These are phyloP conservation scores for Pyrocephalus nanus DNA, from an alignment of 2,797 vertebrate species.

Conservation along the genomic window DNA sequence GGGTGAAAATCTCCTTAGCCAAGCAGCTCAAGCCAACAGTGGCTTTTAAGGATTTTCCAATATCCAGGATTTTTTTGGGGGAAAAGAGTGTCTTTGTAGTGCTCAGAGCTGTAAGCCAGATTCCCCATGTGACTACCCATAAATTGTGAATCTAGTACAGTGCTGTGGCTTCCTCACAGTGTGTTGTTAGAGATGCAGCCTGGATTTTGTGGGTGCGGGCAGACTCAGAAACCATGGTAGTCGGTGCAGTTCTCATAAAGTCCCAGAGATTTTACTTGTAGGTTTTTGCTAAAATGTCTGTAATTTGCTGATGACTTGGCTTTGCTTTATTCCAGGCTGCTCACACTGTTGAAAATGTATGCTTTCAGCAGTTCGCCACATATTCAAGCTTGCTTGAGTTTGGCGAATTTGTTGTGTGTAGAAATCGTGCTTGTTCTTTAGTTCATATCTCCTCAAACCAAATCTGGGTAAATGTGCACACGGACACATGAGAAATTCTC, in stretches of 20 bases:
- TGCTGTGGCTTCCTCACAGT: not conserved
- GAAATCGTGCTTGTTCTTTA: not conserved
- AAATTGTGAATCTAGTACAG: not conserved
- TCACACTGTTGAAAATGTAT: not conserved
- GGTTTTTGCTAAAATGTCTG: not conserved
- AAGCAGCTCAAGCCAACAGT: not conserved
- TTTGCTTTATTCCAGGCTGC: not conserved
- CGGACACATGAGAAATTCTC: not conserved
- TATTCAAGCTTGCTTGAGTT: not conserved
- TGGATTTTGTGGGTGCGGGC: not conserved
- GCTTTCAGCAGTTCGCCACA: not conserved
- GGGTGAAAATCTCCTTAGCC: not conserved
- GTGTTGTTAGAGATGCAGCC: not conserved
- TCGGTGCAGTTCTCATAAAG: not conserved
- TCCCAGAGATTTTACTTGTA: not conserved
- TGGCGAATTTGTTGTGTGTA: not conserved
- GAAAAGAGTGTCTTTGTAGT: not conserved
- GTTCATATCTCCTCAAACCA: not conserved
- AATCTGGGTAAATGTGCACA: not conserved
- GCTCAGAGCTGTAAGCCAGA: not conserved
- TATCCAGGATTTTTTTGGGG: not conserved
- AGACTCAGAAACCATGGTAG: not conserved
- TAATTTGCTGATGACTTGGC: not conserved
- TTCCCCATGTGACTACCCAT: not conserved
- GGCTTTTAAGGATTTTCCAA: not conserved